phyloP scores from a whole-genome alignment of 2,797 vertebrate genomes.

The Eremophila alpestris region DNA sequence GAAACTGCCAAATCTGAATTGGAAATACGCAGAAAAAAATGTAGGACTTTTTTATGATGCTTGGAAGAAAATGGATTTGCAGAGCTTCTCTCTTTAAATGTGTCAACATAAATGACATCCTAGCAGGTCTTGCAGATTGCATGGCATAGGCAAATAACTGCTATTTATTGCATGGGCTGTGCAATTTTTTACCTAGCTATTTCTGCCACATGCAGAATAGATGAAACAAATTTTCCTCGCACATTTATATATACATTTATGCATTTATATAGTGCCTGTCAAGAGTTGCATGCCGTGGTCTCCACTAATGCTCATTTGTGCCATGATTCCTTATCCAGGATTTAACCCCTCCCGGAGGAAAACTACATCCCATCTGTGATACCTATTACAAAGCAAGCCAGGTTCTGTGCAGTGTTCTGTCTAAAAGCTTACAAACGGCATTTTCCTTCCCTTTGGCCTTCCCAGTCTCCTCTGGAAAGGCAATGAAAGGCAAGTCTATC shows the following conservation, averaged over 20 bases:
- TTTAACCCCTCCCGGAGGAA: constrained; percentile 18
- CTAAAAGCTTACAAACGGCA: background rate
- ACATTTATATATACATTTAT: background rate
- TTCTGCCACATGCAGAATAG: constrained; percentile 35
- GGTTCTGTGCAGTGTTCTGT: background rate
- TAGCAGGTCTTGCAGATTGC: constrained; percentile 44
- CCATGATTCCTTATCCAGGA: background rate
- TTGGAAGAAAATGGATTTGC: constrained; percentile 44
- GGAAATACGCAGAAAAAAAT: background rate
- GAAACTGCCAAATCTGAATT: background rate
- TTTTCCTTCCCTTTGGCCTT: background rate
- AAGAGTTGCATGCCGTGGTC: background rate
- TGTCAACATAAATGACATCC: constrained; percentile 55
- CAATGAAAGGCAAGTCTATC: background rate
- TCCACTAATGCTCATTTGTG: background rate
- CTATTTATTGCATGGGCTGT: constrained; percentile 44
- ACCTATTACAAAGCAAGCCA: background rate
- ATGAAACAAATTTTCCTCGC: constrained; percentile 3
- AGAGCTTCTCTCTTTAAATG: constrained; percentile 42
- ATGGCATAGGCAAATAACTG: constrained; percentile 48
- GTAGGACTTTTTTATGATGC: background rate
- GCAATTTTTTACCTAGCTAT: constrained; percentile 39
- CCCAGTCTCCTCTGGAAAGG: background rate
- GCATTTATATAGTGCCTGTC: background rate
- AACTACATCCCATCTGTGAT: background rate